Conservation (phyloP, 2,888 invertebrate genomes). For the Proisotoma minuta region DNA sequence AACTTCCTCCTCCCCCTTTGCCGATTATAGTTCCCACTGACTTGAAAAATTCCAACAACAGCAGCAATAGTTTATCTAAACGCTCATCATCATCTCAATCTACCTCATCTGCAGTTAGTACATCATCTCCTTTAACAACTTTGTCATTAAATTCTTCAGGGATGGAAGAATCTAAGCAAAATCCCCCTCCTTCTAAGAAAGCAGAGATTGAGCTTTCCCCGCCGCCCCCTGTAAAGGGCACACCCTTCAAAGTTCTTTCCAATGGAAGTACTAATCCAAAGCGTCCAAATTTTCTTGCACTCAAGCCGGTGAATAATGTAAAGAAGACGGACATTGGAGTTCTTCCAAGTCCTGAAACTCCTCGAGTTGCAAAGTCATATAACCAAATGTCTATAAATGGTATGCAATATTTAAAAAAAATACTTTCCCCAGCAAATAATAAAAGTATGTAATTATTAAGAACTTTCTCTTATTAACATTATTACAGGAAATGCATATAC, state of each 20-base stretch:
- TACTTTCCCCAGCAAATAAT: background rate
- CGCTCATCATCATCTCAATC: too few relatives aligned
- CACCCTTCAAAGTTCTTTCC: slow-evolving; percentile 20
- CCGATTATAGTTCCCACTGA: background rate
- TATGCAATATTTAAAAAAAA: slow-evolving; percentile 49
- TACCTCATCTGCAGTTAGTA: slow-evolving; percentile 5
- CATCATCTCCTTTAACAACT: too few relatives aligned
- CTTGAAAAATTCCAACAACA: background rate
- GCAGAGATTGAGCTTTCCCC: background rate
- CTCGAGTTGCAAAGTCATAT: slow-evolving; percentile 80
- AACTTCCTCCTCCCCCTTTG: background rate
- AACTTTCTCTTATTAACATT: slow-evolving; percentile 8
- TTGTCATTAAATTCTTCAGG: slow-evolving; percentile 18
- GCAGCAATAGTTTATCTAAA: background rate
- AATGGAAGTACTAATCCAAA: slow-evolving; percentile 25
- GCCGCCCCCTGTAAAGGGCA: slow-evolving; percentile 3
- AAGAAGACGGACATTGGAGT: slow-evolving; percentile 51
- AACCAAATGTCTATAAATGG: slow-evolving; percentile 84
- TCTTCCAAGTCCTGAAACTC: slow-evolving; percentile 84
- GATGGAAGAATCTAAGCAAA: too few relatives aligned
- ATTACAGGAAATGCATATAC: slow-evolving; percentile 67
- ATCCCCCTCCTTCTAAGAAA: background rate
- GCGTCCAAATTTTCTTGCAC: slow-evolving; percentile 44
- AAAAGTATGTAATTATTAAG: slow-evolving; percentile 11
- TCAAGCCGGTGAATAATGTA: slow-evolving; percentile 39